A percentile compares a stretch with the other conserved stretches of the same genome.
Evolutionary conservation across 2,888 invertebrate species (phyloP).

Genomic region (Labia minor): DNA sequence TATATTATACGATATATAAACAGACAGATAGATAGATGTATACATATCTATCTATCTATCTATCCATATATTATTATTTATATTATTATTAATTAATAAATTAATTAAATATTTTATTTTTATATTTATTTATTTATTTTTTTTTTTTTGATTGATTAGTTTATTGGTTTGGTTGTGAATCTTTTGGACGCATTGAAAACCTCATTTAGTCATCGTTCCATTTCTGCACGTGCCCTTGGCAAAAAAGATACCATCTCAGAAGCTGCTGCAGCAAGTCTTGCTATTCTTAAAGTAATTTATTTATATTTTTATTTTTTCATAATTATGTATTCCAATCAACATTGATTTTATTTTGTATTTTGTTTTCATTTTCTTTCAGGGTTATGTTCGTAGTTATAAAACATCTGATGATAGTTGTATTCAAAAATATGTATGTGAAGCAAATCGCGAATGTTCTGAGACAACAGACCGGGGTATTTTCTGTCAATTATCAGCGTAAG

Average conservation of each 20-base stretch:
- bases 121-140: no score
- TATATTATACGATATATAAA: no score
- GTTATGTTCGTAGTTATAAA: constrained; percentile 66
- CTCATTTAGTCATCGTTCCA: constrained; percentile 81
- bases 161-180: constrained; percentile 84
- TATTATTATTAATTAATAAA: no score
- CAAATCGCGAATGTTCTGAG: constrained; percentile 72
- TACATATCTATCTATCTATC: no score
- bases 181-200: constrained; percentile 84
- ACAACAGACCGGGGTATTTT: constrained; percentile 72
- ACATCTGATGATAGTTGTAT: constrained; percentile 71
- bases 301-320: background rate
- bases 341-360: constrained; percentile 8
- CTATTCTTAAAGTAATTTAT: constrained; percentile 56
- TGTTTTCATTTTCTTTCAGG: constrained; percentile 42
- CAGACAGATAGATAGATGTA: no score
- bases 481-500: constrained; percentile 89
- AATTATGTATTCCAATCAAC: background rate
- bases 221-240: constrained; percentile 73
- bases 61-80: background rate
- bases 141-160: no score
- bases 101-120: no score
- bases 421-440: constrained; percentile 79
- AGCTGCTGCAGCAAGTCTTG: constrained; percentile 75
- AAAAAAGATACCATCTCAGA: constrained; percentile 82